Conservation (phyloP, 2,113 vertebrate species). For the Blennius ocellaris region DNA sequence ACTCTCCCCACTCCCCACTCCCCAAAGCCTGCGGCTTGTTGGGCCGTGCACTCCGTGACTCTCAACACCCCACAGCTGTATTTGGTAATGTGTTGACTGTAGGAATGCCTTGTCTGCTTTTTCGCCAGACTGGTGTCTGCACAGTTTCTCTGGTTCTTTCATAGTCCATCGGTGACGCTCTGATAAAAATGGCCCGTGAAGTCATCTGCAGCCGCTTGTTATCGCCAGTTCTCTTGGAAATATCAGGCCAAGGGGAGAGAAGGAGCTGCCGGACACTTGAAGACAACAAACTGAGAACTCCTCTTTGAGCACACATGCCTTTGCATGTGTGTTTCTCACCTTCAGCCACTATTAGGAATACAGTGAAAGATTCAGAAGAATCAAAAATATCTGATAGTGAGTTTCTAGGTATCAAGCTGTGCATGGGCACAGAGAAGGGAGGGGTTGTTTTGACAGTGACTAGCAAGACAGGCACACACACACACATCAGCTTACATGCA, state of each 20-base stretch:
- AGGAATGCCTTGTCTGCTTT: constrained; percentile 56
- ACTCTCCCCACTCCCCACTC: not conserved
- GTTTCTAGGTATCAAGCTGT: not conserved
- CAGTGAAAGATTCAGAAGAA: not conserved
- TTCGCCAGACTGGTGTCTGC: constrained; percentile 49
- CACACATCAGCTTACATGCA: not conserved
- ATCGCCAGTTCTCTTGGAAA: not conserved
- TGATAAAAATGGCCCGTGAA: constrained; percentile 30
- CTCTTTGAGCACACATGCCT: constrained; percentile 1
- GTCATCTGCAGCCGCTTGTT: constrained; percentile 15
- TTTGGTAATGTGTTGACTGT: constrained; percentile 62
- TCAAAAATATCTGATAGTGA: not conserved
- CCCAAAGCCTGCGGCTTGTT: constrained; percentile 4
- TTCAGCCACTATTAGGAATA: not conserved
- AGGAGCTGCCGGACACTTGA: constrained; percentile 5
- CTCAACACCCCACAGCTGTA: constrained; percentile 61
- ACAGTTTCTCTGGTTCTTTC: constrained; percentile 32
- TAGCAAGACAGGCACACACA: constrained; percentile 6
- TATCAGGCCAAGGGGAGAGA: constrained; percentile 3
- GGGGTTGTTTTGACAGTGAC: constrained; percentile 58
- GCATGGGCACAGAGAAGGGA: not conserved
- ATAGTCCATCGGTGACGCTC: constrained; percentile 2
- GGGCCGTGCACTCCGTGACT: constrained; percentile 6
- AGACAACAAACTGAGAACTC: not conserved
- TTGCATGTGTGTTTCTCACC: not conserved